A percentile compares a stretch with the other conserved stretches of the same genome.
These are phyloP conservation scores for Calidris pugnax DNA, from an alignment of 2,113 vertebrate genomes.

Conservation along the genomic window DNA sequence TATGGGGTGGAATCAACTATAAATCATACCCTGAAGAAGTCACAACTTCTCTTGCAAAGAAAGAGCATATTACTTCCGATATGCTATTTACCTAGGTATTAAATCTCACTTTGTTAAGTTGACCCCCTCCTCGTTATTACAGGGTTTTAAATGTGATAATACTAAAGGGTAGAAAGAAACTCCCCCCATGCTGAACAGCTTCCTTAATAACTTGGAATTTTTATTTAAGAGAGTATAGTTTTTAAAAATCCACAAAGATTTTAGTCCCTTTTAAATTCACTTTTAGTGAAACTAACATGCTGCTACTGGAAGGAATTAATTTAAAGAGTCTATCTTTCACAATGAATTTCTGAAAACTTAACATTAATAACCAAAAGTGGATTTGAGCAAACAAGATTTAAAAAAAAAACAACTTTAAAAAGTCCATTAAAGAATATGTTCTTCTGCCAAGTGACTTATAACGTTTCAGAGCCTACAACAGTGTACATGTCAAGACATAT, in stretches of 20 bases:
- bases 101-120: background rate
- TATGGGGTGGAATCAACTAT: background rate
- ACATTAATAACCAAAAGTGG: conserved; percentile 34
- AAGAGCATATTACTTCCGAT: background rate
- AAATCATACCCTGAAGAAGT: background rate
- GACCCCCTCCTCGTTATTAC: background rate
- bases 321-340: conserved; percentile 11
- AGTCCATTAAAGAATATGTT: background rate
- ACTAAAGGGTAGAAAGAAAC: background rate
- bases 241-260: background rate
- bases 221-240: background rate
- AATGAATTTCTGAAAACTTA: conserved; percentile 15
- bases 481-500: background rate
- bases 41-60: background rate
- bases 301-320: conserved; percentile 20
- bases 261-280: background rate
- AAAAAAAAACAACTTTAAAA: background rate
- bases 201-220: background rate
- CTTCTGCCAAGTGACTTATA: background rate
- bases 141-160: background rate
- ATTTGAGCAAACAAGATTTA: conserved; percentile 38
- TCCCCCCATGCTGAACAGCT: background rate
- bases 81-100: background rate
- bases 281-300: background rate
- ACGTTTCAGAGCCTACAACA: background rate